Percentiles rank a stretch among this genome's conserved stretches.
Evolutionary conservation across 2,797 vertebrate genomes (phyloP).

Genomic region (Trachops cirrhosus): DNA sequence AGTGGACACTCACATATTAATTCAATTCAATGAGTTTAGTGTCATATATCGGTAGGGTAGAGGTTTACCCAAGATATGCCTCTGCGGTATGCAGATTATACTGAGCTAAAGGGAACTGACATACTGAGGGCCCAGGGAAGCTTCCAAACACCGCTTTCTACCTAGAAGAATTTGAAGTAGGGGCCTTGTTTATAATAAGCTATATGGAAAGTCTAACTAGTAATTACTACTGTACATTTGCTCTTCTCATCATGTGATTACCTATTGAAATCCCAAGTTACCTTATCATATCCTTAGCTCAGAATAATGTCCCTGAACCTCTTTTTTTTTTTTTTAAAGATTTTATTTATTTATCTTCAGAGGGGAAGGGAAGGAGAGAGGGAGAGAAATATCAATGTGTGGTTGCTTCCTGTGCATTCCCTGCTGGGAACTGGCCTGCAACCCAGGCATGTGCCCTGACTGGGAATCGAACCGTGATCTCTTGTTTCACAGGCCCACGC

Average conservation of each 20-base stretch:
- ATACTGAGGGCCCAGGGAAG: neutral
- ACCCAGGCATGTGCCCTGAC: no score
- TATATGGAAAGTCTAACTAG: neutral
- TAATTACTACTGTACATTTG: neutral
- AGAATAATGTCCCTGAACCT: neutral
- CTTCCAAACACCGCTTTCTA: neutral
- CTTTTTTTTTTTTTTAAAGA: no score
- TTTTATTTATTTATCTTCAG: no score
- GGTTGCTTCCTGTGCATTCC: no score
- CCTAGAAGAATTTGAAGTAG: neutral
- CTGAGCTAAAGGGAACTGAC: neutral
- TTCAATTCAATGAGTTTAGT: neutral
- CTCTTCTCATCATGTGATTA: neutral
- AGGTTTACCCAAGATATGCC: neutral
- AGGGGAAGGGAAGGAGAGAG: no score
- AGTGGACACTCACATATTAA: neutral
- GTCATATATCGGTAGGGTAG: neutral
- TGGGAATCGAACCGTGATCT: no score
- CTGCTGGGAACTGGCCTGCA: no score
- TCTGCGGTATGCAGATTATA: neutral
- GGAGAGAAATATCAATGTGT: no score
- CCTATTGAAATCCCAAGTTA: neutral
- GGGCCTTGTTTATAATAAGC: no score
- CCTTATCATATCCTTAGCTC: neutral
- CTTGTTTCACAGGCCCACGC: no score